Conservation (phyloP, 1,140 invertebrate species). For the Cydia pomonella region DNA sequence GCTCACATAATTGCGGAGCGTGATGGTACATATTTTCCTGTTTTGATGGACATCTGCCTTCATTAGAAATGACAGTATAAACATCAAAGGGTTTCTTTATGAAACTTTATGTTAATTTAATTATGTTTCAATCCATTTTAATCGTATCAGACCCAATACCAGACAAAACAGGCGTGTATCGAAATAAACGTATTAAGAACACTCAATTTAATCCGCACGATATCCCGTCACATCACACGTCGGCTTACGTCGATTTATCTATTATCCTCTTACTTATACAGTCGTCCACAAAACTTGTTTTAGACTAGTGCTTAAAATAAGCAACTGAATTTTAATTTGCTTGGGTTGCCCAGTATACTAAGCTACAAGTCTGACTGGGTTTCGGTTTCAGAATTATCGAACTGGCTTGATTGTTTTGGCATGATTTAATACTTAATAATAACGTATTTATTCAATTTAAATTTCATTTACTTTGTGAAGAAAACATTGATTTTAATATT, state of each 20-base stretch:
- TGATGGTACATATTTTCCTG: too few species aligned
- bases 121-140: constrained; percentile 3
- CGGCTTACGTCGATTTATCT: constrained; percentile 58
- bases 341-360: neutral
- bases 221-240: constrained; percentile 49
- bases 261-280: constrained; percentile 38
- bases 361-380: constrained; percentile 15
- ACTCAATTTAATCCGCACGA: constrained; percentile 65
- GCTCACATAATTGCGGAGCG: too few species aligned
- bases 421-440: too few species aligned
- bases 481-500: too few species aligned
- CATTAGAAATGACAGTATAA: neutral
- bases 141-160: constrained; percentile 5
- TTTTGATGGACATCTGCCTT: neutral
- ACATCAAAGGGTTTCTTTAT: neutral
- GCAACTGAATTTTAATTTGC: constrained; percentile 6
- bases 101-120: constrained; percentile 16
- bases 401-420: too few species aligned
- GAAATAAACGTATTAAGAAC: constrained; percentile 61
- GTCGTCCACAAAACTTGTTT: constrained; percentile 18
- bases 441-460: too few species aligned
- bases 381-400: neutral
- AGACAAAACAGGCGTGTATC: constrained; percentile 45
- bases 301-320: constrained; percentile 13
- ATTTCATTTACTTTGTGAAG: too few species aligned